Evolutionary conservation across 2,888 invertebrate species (phyloP).

Genomic region (Torymus tubicola): DNA sequence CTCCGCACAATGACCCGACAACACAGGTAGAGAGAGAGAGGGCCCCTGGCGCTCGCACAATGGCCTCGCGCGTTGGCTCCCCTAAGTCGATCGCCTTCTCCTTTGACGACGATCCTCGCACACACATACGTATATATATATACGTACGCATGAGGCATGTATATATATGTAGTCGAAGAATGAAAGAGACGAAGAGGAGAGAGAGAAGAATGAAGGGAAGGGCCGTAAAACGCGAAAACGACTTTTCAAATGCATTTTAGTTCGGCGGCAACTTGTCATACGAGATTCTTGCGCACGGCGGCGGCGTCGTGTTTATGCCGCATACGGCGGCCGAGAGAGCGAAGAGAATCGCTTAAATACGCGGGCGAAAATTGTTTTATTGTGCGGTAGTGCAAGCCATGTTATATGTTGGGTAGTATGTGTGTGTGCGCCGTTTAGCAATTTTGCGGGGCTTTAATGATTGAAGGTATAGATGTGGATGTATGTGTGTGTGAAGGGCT

Average conservation of each 20-base stretch:
- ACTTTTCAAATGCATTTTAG: constrained; percentile 53
- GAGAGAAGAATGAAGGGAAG: constrained; percentile 7
- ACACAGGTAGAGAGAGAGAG: constrained; percentile 11
- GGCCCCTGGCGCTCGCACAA: constrained; percentile 32
- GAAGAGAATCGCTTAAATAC: constrained; percentile 38
- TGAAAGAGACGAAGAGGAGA: background rate
- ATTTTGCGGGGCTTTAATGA: background rate
- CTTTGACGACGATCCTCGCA: too few relatives aligned
- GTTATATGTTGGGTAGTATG: too few relatives aligned
- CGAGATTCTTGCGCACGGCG: constrained; percentile 23
- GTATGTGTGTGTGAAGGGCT: too few relatives aligned
- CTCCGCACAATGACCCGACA: background rate
- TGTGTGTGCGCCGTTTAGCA: background rate
- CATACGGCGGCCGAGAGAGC: background rate
- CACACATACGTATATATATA: too few relatives aligned
- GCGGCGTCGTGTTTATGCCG: constrained; percentile 34
- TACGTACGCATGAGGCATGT: too few relatives aligned
- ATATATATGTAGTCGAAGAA: background rate
- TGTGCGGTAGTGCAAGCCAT: background rate
- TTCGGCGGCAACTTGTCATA: constrained; percentile 45
- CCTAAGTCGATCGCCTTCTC: constrained; percentile 37
- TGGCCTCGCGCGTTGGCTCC: constrained; percentile 7
- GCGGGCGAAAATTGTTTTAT: constrained; percentile 44
- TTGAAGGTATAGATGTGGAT: too few relatives aligned
- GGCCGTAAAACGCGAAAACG: constrained; percentile 52